Evolutionary conservation across 2,797 vertebrate species (phyloP), one percentile per base, ranked within the genome.

Genomic region (Eutrigla gurnardus): DNA sequence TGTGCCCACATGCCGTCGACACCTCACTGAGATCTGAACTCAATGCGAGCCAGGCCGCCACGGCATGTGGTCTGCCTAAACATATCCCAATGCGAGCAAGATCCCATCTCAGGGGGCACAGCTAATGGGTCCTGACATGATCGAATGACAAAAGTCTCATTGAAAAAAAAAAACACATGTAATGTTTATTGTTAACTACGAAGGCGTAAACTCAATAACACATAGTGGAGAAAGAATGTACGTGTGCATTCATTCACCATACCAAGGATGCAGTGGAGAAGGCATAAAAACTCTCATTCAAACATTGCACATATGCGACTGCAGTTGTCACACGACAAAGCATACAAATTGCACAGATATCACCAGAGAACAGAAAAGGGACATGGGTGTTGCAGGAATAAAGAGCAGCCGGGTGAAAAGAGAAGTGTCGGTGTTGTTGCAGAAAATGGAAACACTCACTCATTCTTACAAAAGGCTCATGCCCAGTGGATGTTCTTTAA

Each of bases 201-300:
- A 33, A 36, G 35, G 15, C 10, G 15, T 37, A 17, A 57, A 15
- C 17, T 5, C 13, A 15, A 55, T 11, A 32, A 52, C 0, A 1
- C 2, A 52, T 25, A 53, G 32, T 55, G 9, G 54, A n/a, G 35
- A 36, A 14, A 17, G 54, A 53, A 33, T 33, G 32, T 53, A 32
- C 7, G 6, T 12, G 7, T 14, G 12, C 32, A n/a, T 57, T 37
- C 8, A 57, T 36, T 1, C 15, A 10, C 17, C 35, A 36, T 36
- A 49, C 37, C 75, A 87, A 89, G 77, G 75, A 81, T 65, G 18
- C 14, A 5, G 39, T 2, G 7, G 15, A 72, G 50, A 72, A 52
- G 7, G 49, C n/a, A 9, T 0, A 25, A 7, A 4, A 11, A 1
- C 18, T 68, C 55, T 11, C 39, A 50, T 58, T 85, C 58, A 55